A percentile compares a stretch with the other conserved stretches of the same genome.
Conservation (phyloP, 2,888 invertebrate genomes). For the Fragum fragum region DNA sequence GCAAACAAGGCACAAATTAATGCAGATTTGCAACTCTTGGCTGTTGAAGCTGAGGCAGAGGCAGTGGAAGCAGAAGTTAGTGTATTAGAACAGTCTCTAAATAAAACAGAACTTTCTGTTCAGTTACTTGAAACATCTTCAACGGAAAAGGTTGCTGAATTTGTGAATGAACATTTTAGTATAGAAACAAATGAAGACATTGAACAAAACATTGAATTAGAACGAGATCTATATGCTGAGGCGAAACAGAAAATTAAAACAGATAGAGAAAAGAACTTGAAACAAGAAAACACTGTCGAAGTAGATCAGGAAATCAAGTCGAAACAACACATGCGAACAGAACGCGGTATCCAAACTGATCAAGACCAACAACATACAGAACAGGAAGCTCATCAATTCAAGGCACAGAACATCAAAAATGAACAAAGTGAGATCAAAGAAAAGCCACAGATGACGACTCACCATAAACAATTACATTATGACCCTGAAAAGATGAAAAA, state of each 20-base stretch:
- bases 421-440: too few relatives aligned
- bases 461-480: too few relatives aligned
- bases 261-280: background rate
- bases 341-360: too few relatives aligned
- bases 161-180: background rate
- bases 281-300: too few relatives aligned
- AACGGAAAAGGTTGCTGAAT: background rate
- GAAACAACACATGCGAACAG: too few relatives aligned
- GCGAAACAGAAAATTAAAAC: background rate
- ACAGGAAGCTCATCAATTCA: too few relatives aligned
- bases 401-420: too few relatives aligned
- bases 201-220: background rate
- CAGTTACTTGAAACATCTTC: background rate
- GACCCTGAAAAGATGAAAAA: too few relatives aligned
- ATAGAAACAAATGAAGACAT: too few relatives aligned
- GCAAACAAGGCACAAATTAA: background rate
- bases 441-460: too few relatives aligned
- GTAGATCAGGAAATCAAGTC: too few relatives aligned
- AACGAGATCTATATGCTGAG: background rate
- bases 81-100: background rate
- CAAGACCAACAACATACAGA: too few relatives aligned
- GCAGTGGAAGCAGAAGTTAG: background rate
- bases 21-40: background rate
- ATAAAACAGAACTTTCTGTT: background rate
- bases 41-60: slow-evolving; percentile 7